Evolutionary conservation across 1,140 invertebrate species (phyloP).

Genomic region (Drosophila ogumai): DNA sequence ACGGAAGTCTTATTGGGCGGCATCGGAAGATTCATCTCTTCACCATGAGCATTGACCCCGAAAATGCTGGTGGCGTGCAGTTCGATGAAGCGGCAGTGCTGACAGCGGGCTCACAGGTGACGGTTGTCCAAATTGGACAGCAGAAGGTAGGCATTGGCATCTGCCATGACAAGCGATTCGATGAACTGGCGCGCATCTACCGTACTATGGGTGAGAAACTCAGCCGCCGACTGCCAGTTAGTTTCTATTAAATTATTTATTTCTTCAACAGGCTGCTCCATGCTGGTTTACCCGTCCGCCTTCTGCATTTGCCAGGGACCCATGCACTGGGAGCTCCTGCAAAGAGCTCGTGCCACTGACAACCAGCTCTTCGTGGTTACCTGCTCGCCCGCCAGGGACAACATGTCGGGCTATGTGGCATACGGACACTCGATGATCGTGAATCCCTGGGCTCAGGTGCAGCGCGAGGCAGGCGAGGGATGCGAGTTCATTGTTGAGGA

Average conservation of each 20-base stretch:
- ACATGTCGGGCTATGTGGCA: conserved; percentile 91
- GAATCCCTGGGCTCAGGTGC: conserved; percentile 94
- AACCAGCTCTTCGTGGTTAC: conserved; percentile 93
- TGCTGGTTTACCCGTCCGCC: conserved; percentile 95
- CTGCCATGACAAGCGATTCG: conserved; percentile 97
- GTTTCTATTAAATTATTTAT: neutral
- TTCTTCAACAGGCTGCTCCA: conserved; percentile 88
- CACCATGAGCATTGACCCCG: conserved; percentile 94
- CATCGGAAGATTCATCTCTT: conserved; percentile 96
- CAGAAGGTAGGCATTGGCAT: conserved; percentile 94
- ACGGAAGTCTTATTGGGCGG: conserved; percentile 90
- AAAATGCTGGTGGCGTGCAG: conserved; percentile 89
- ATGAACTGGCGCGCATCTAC: conserved; percentile 94
- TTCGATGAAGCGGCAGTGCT: conserved; percentile 96
- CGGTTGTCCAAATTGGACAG: conserved; percentile 90
- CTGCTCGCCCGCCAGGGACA: conserved; percentile 91
- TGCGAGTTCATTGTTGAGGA: conserved; percentile 91
- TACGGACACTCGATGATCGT: conserved; percentile 95
- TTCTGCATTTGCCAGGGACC: conserved; percentile 99
- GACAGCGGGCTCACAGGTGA: conserved; percentile 90
- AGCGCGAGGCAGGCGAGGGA: conserved; percentile 89
- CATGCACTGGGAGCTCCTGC: conserved; percentile 95
- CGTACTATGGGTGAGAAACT: conserved; percentile 85
- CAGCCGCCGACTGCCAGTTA: rapidly evolving
- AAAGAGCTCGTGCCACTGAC: conserved; percentile 92